Percentiles rank a stretch among this genome's conserved stretches.
These are phyloP conservation scores for Eleutherodactylus coqui DNA, from an alignment of 2,797 vertebrate genomes.

Conservation along the genomic window DNA sequence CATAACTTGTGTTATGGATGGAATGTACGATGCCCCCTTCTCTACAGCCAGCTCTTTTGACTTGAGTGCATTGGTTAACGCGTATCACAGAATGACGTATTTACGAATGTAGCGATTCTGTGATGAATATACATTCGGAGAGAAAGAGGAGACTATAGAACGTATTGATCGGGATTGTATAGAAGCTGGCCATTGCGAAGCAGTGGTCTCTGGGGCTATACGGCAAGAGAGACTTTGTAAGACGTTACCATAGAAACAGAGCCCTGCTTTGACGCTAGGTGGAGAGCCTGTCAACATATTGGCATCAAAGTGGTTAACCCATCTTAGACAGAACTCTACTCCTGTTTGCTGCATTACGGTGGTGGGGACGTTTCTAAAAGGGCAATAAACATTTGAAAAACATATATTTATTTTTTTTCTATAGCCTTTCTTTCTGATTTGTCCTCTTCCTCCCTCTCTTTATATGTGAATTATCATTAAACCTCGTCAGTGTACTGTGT, in stretches of 20 bases:
- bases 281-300: constrained; percentile 27
- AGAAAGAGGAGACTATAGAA: background rate
- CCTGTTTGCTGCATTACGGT: background rate
- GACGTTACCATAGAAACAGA: constrained; percentile 48
- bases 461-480: background rate
- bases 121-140: background rate
- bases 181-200: constrained; percentile 39
- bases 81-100: background rate
- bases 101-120: background rate
- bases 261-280: constrained; percentile 43
- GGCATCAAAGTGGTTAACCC: constrained; percentile 54
- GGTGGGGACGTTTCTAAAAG: background rate
- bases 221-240: constrained; percentile 24
- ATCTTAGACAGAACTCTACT: constrained; percentile 20
- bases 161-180: constrained; percentile 27
- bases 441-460: background rate
- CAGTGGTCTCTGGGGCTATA: constrained; percentile 50
- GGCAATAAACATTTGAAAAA: background rate
- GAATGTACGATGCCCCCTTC: background rate
- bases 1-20: background rate
- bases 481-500: background rate
- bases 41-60: background rate
- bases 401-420: background rate
- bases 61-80: background rate
- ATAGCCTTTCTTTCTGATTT: background rate